These are phyloP conservation scores for Dermolepida albohirtum DNA, from an alignment of 2,888 invertebrate species.

Conservation along the genomic window DNA sequence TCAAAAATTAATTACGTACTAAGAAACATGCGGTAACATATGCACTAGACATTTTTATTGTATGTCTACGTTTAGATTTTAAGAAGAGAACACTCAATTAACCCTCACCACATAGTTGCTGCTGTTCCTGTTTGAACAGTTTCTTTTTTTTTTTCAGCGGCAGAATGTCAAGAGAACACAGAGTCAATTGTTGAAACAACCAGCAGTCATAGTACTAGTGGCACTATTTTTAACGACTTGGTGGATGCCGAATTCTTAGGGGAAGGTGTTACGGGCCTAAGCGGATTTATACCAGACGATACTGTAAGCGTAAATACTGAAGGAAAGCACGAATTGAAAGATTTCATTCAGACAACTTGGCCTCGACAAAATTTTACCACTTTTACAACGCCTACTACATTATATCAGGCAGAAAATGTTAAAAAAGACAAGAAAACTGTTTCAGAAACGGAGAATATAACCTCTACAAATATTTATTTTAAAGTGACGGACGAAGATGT, in stretches of 20 bases:
- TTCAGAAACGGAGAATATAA: no score
- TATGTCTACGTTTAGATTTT: background rate
- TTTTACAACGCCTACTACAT: slow-evolving; percentile 17
- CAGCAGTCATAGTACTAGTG: slow-evolving; percentile 2
- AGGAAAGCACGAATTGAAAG: slow-evolving; percentile 17
- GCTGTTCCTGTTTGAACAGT: slow-evolving; percentile 8
- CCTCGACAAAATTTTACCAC: slow-evolving; percentile 5
- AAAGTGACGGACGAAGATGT: no score
- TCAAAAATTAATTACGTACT: no score
- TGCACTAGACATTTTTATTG: background rate
- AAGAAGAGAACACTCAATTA: slow-evolving; percentile 16
- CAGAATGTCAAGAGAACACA: slow-evolving; percentile 27
- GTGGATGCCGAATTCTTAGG: slow-evolving; percentile 1
- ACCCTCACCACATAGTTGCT: slow-evolving; percentile 6
- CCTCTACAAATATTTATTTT: no score
- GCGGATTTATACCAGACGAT: slow-evolving; percentile 5
- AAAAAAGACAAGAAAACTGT: no score
- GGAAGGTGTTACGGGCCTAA: slow-evolving; percentile 7
- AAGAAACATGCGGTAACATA: slow-evolving; percentile 3
- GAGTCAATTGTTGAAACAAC: slow-evolving; percentile 29
- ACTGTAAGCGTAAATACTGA: background rate
- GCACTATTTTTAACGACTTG: slow-evolving; percentile 34
- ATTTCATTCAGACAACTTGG: slow-evolving; percentile 22
- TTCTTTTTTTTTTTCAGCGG: slow-evolving; percentile 26
- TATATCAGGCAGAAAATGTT: background rate